Base-by-base conservation (phyloP, 2,113 vertebrate genomes). In the Callaeas wilsoni region DNA sequence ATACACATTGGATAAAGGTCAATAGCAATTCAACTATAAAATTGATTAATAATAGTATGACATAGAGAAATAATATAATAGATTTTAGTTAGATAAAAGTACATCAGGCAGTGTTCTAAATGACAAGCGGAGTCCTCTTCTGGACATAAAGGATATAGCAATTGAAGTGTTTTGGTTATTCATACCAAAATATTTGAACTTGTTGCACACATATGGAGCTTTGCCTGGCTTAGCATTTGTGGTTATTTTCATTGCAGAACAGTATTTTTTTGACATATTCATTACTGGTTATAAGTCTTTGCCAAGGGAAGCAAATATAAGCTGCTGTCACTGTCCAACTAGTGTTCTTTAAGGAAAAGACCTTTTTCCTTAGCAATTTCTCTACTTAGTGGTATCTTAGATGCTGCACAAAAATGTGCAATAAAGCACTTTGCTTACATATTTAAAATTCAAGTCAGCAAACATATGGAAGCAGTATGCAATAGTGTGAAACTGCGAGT, bases 111-210 rank as follows among this genome's bases (percentile, higher is more conserved):
- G 55, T 82, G 70, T 77, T 96, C 60, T 84, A 91, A 94, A 96
- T 95, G 85, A 91, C 71, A 93, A 88, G 85, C 4, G 18, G 85
- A 93, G 95, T 96, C 95, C 92, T 96, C 93, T 96, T 95, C 94
- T 96, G 95, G 94, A 92, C 89, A 56, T 80, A 93, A 69, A 70
- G 76, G 82, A 94, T 95, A 95, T 56, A 92, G 85, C 94, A 96
- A 52, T 81, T 94, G 35, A 29, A 90, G 16, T 67, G 5, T 77
- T 91, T 62, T 68, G 35, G 37, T 30, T 95, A 59, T 88, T 90
- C 46, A 19, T 80, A 69, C 67, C 53, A 63, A 83, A 89, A 56
- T 84, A 75, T 32, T 89, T 76, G 35, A 77, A 88, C 70, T 87
- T 88, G 57, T 94, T 90, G 90, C 39, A 59, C 22, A 37, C 20